Evolutionary conservation across 2,797 vertebrate species (phyloP), one percentile per base, ranked within the genome.

Genomic region (Rhynchotus rufescens): DNA sequence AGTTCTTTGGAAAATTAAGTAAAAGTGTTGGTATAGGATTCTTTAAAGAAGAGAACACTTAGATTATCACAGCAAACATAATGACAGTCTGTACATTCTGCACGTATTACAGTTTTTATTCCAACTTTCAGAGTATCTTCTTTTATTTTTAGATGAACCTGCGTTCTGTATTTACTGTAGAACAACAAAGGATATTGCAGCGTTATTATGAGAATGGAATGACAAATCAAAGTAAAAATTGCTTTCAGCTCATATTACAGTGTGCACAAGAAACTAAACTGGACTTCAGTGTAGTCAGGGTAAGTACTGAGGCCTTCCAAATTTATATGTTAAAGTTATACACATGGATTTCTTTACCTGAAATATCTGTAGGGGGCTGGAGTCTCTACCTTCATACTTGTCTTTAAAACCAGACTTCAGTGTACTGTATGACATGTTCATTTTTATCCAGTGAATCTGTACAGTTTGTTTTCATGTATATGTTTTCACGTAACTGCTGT

Each of bases 181-280:
- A 99, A 81, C 99, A 99, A 98, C 99, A 99, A 97, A 98, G 98
- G 96, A 99, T 99, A 98, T 98, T 99, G 93, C 99, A 99, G 95
- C 98, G 99, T 93, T 99, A 99, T 97, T 99, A 99, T 97, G 99
- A 99, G 80, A 99, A 98, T 97, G 99, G 99, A 97, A 99, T 99
- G 99, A 99, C 98, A 98, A 99, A 99, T 98, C 99, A 99, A 97
- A 99, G 99, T 98, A 99, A 99, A 97, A 98, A 99, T 97, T 99
- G 99, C 98, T 99, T 99, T 98, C 99, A 99, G 98, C 98, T 99
- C 93, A 99, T 99, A 97, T 98, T 99, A 94, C 99, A 99, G 96
- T 99, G 99, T 97, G 99, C 99, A 93, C 99, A 99, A 97, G 99
- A 99, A 98, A 98, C 99, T 97, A 99, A 99, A 92, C 98, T 99